Conservation (phyloP, 2,113 vertebrate species). For the Gymnarchus niloticus region DNA sequence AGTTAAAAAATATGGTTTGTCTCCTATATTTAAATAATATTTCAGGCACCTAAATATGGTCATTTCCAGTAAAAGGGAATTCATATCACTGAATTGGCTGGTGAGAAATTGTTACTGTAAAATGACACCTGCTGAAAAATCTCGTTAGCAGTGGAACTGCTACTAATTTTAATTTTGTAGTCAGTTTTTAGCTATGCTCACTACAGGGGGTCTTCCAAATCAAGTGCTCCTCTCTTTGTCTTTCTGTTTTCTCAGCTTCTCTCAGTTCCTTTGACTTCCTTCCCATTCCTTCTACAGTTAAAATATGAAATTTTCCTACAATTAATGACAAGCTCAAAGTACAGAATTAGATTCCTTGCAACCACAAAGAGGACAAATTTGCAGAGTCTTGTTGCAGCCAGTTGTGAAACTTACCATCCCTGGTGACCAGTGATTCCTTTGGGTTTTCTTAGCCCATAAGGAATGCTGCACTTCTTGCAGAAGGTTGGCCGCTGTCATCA, state of each 20-base stretch:
- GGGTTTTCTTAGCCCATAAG: not conserved
- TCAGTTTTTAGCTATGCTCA: not conserved
- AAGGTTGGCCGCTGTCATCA: too few relatives aligned
- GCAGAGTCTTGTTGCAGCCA: not conserved
- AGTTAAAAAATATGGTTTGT: not conserved
- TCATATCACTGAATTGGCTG: not conserved
- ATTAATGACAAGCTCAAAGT: not conserved
- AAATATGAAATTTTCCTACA: constrained; percentile 2
- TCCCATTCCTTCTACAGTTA: not conserved
- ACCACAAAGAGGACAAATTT: not conserved
- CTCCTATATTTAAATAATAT: not conserved
- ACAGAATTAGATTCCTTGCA: not conserved
- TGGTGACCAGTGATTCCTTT: not conserved
- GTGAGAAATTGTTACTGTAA: not conserved
- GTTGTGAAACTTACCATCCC: not conserved
- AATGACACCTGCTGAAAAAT: not conserved
- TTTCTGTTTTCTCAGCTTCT: not conserved
- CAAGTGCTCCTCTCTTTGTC: not conserved
- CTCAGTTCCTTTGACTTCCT: not conserved
- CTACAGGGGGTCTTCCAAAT: not conserved
- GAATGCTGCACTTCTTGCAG: too few relatives aligned
- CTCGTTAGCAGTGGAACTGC: not conserved
- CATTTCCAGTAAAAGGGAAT: not conserved
- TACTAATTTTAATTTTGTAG: not conserved
- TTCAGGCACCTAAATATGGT: not conserved